Base-by-base conservation (phyloP, 2,797 vertebrate genomes). In the Pelobates cultripes region DNA sequence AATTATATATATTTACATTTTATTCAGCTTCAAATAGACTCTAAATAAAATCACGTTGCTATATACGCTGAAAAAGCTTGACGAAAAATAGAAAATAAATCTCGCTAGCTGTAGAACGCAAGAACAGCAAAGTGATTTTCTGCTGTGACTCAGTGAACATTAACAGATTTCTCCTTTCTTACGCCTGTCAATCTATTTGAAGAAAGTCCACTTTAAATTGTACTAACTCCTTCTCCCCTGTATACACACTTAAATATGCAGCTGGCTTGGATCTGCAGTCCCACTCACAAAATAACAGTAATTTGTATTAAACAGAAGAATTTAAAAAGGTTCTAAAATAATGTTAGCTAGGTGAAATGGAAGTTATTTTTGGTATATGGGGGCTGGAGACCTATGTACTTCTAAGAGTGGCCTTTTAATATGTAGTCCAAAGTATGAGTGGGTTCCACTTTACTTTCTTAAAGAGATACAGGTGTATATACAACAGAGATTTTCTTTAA, bases 181-280 rank as follows among this genome's bases (percentile, higher is more conserved):
- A 15, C 5, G 17, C 41, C 42, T 75, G 70, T 70, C 76, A 75
- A 28, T 69, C 41, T 42, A 51, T 12, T 41, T 68, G 28, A 53
- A 44, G 44, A 4, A 53, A 75, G 44, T 64, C 72, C 81, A 79
- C 44, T 75, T 75, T 44, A 6, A 55, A 82, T 51, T 28, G 57
- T 14, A 70, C 66, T 70, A 43, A 7, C 67, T 81, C 41, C 63
- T 64, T 47, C 68, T 80, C 60, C 7, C n/a, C 61, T 40, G 61
- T 64, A 4, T 51, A 6, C 5, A 64, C 17, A 17, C 61, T n/a
- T 2, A 4, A 64, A 57, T 57, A 57, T 57, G 4, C 9, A 12
- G 28, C 61, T 64, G 61, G 6, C n/a, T 64, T 17, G 61, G 61
- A 28, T 14, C 3, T 64, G 17, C 17, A 17, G 61, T 40, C 61